Evolutionary conservation across 2,888 invertebrate genomes (phyloP), one percentile per base, ranked within the genome.

Genomic region (Matsumyia berberina): DNA sequence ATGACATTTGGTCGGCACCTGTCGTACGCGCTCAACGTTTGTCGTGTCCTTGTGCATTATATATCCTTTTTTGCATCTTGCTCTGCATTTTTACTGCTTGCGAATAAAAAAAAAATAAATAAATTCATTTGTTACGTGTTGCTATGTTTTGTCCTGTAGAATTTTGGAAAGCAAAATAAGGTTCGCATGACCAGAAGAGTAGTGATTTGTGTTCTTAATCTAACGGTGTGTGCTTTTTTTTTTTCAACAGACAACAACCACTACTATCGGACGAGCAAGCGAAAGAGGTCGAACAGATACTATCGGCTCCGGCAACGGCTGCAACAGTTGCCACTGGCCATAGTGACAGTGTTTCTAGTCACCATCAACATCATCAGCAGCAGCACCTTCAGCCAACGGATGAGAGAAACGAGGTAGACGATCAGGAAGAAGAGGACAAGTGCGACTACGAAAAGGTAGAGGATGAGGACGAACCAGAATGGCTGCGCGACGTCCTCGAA

Each of bases 241-340:
- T 62, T 69, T 8, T 17, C 12, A 17, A 46, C 92, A 96, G 96
- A 92, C 95, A 95, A 94, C 96, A 96, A 92, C 94, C 95, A 90
- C 93, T 96, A 89, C 93, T 96, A 89, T 96, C 96, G 81, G 97
- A 97, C 91, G 97, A 97, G 92, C 97, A 97, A 92, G 97, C 97
- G 87, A 96, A 96, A 92, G 97, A 97, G 93, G 96, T 97, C 87
- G 95, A 95, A 87, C 94, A 96, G 90, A 94, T 97, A 90, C 91
- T 97, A 89, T 95, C 95, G 87, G 94, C 95, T 87, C 93, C 78
- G 8, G 88, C 90, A 83, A 90, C 90, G 60, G 88, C 89, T 77
- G 89, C 90, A 88, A 89, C 91, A 86, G 89, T 89, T 88, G 90
- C 89, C 82, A 89, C 89, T 86, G 89, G 89, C 42, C 51, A 67